Evolutionary conservation across 2,888 invertebrate genomes (phyloP).

Genomic region (Ischnus inquisitorius): DNA sequence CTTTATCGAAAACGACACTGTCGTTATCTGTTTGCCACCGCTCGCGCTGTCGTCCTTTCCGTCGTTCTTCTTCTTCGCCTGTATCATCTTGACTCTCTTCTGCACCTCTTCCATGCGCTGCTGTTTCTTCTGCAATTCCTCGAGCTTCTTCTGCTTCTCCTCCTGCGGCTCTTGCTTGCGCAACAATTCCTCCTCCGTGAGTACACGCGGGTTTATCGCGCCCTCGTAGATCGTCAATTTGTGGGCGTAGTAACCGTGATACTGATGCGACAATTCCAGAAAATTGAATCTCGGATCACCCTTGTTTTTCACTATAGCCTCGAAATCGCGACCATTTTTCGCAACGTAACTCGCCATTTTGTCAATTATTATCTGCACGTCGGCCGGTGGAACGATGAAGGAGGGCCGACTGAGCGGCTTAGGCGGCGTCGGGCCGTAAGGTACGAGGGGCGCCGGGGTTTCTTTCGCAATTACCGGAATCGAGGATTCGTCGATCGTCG

Average conservation of each 20-base stretch:
- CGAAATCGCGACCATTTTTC: slow-evolving; percentile 97
- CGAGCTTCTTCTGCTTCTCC: slow-evolving; percentile 83
- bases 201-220: slow-evolving; percentile 80
- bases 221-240: slow-evolving; percentile 87
- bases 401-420: slow-evolving; percentile 85
- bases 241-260: slow-evolving; percentile 93
- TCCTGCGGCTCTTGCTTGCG: slow-evolving; percentile 83
- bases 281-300: slow-evolving; percentile 96
- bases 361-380: slow-evolving; percentile 95
- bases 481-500: slow-evolving; percentile 64
- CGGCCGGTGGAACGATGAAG: slow-evolving; percentile 91
- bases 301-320: slow-evolving; percentile 93
- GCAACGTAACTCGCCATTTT: slow-evolving; percentile 99
- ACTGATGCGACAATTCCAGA: slow-evolving; percentile 91
- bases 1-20: slow-evolving; percentile 94
- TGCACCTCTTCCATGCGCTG: slow-evolving; percentile 85
- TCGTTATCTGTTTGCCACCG: slow-evolving; percentile 79
- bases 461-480: slow-evolving; percentile 73
- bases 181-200: slow-evolving; percentile 83
- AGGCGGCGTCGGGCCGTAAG: slow-evolving; percentile 81
- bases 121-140: slow-evolving; percentile 82
- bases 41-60: slow-evolving; percentile 75
- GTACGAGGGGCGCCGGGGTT: slow-evolving; percentile 78
- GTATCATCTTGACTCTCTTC: slow-evolving; percentile 82
- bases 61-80: slow-evolving; percentile 83